Evolutionary conservation across 2,113 vertebrate genomes (phyloP), one percentile per base, ranked within the genome.

Genomic region (Podilymbus podiceps): DNA sequence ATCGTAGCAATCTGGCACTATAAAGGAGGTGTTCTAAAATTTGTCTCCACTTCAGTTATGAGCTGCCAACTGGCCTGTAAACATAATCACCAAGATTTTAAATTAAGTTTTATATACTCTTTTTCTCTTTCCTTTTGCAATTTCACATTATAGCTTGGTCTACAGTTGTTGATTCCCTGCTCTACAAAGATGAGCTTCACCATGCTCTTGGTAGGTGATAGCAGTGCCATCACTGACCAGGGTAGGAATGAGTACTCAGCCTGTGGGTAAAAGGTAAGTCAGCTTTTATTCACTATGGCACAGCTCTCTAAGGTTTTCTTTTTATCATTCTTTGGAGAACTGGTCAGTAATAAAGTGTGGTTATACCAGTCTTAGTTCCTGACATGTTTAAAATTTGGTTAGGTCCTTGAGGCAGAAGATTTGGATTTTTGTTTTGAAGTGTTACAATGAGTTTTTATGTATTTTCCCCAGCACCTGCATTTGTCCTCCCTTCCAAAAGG

Each of bases 121-220:
- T 94, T 96, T 95, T 96, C 92, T 97, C 80, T 96, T 97, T 96
- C 94, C 96, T 97, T 97, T 97, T 96, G 95, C 92, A 91, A 96
- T 96, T 94, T 92, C 93, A 89, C 77, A 6, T 96, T 97, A 96
- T 96, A 96, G 97, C 95, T 89, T 96, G 97, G 95, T 92, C 94
- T 97, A 92, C 95, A 96, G 62, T 97, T 97, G 89, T 97, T 97
- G 96, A 59, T 93, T 96, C 71, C 91, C 94, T 97, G 89, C 91
- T 96, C 93, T 89, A 66, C 97, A 97, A 92, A 97, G 95, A 96
- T 97, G 96, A 96, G 96, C 50, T 97, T 95, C 95, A 95, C 91
- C 92, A 95, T 95, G 91, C 81, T 97, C 80, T 97, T 96, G 91
- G 95, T 97, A 96, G 96, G 97, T 97, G 96, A 42, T 95, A 95